These are phyloP conservation scores for Ceuthmochares aereus DNA, from an alignment of 2,113 vertebrate genomes.

Conservation along the genomic window DNA sequence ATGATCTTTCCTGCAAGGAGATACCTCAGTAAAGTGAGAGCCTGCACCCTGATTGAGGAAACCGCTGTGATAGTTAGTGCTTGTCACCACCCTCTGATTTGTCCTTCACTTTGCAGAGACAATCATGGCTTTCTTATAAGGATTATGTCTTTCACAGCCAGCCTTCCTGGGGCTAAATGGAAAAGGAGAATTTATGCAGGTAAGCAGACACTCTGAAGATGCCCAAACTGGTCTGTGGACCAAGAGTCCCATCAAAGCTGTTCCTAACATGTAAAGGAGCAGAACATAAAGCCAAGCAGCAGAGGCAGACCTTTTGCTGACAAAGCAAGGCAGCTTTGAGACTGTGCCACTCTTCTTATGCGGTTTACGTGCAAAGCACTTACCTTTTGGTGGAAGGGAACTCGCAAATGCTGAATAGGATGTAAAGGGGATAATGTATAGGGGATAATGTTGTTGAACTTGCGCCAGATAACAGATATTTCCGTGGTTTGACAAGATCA, in stretches of 20 bases:
- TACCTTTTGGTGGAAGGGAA: slow-evolving; percentile 48
- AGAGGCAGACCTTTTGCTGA: not conserved
- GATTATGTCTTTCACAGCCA: not conserved
- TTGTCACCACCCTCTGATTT: not conserved
- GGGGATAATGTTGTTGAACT: slow-evolving; percentile 54
- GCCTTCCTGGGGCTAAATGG: not conserved
- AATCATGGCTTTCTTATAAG: not conserved
- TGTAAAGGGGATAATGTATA: slow-evolving; percentile 28
- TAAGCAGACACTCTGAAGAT: not conserved
- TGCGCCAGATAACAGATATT: not conserved
- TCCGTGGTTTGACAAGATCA: not conserved
- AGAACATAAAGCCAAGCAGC: not conserved
- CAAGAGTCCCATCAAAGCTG: not conserved
- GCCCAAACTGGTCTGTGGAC: not conserved
- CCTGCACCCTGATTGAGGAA: not conserved
- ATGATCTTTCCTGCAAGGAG: not conserved
- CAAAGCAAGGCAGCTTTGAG: not conserved
- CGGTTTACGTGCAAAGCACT: not conserved
- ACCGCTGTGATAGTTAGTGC: not conserved
- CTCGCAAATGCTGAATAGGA: slow-evolving; percentile 48
- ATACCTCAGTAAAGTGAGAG: not conserved
- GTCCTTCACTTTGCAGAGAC: not conserved
- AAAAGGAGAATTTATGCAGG: not conserved
- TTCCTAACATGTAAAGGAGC: not conserved
- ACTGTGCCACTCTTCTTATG: not conserved